Evolutionary conservation across 1,140 invertebrate genomes (phyloP).

Genomic region (Euura saliciscinereae): DNA sequence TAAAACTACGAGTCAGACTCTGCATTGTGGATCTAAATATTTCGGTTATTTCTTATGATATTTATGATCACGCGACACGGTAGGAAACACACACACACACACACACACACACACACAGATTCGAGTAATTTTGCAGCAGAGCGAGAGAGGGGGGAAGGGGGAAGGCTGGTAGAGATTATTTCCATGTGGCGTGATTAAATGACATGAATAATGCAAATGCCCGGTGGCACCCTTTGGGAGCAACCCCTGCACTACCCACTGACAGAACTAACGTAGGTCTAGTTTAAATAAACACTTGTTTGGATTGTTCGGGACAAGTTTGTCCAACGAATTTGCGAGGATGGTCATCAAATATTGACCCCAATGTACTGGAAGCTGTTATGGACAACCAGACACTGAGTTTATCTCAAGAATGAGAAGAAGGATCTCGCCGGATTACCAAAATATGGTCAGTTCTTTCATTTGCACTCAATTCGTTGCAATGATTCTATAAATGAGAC

Average conservation of each 20-base stretch:
- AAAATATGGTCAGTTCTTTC: too few species aligned
- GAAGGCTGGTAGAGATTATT: conserved; percentile 1
- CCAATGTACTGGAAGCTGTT: not conserved
- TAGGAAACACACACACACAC: not conserved
- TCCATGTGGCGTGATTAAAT: conserved; percentile 13
- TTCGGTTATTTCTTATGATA: conserved; percentile 2
- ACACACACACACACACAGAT: too few species aligned
- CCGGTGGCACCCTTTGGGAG: conserved; percentile 1
- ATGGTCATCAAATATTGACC: not conserved
- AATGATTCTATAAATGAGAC: too few species aligned
- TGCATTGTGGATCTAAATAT: not conserved
- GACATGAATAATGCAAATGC: conserved; percentile 13
- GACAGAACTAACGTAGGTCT: conserved; percentile 2
- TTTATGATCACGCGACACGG: conserved; percentile 10
- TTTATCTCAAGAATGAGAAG: too few species aligned
- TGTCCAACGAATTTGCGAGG: not conserved
- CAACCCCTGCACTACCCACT: not conserved
- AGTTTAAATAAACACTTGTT: conserved; percentile 6
- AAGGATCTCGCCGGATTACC: too few species aligned
- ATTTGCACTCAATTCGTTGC: too few species aligned
- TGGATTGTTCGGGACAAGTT: not conserved
- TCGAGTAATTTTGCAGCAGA: too few species aligned
- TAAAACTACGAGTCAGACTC: not conserved
- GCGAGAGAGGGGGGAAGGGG: too few species aligned
- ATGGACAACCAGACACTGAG: too few species aligned